A percentile compares a stretch with the other conserved stretches of the same genome.
Conservation (phyloP, 2,797 vertebrate genomes). For the Sylvia borin region DNA sequence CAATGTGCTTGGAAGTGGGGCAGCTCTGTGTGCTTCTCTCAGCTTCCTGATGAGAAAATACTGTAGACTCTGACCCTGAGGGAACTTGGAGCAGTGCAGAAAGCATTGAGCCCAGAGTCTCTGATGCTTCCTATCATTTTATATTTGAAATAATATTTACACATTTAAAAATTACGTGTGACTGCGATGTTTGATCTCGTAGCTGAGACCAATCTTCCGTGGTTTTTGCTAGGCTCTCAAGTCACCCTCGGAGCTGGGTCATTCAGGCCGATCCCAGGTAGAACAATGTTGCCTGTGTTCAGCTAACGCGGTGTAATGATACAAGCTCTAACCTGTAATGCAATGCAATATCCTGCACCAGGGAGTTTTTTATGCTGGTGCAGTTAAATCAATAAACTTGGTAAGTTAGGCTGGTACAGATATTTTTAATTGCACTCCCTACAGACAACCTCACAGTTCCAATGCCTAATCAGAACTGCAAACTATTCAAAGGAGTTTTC, state of each 20-base stretch:
- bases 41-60: background rate
- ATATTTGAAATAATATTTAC: background rate
- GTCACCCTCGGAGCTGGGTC: background rate
- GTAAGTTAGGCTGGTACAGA: background rate
- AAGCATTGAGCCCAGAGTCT: background rate
- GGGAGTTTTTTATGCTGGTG: background rate
- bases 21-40: background rate
- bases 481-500: background rate
- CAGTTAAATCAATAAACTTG: background rate
- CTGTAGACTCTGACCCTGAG: background rate
- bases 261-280: background rate
- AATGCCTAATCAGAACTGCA: background rate
- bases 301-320: background rate
- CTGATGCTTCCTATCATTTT: background rate
- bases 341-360: background rate
- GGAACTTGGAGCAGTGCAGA: background rate
- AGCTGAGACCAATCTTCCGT: background rate
- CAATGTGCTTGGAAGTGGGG: background rate
- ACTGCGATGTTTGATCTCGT: background rate
- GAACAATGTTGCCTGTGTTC: background rate
- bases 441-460: background rate
- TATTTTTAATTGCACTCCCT: slow-evolving; percentile 6
- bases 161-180: background rate
- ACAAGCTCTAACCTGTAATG: background rate
- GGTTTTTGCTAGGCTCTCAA: background rate